These are phyloP conservation scores for Morus bassanus DNA, from an alignment of 2,797 vertebrate species.

Conservation along the genomic window DNA sequence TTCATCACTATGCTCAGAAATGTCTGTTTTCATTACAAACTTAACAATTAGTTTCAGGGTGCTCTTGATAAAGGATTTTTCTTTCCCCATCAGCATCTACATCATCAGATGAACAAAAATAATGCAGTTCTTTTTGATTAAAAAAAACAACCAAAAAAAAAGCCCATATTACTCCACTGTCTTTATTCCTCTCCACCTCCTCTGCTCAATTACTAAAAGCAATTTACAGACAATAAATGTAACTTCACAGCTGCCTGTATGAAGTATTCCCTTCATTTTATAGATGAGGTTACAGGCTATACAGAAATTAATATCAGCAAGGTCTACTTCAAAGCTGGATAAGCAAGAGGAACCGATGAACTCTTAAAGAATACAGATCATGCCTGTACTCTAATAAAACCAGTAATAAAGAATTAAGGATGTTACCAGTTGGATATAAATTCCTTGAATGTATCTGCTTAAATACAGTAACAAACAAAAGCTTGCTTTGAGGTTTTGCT, in stretches of 20 bases:
- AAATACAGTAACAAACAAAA: conserved; percentile 37
- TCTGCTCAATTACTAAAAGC: conserved; percentile 65
- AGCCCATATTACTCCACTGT: conserved; percentile 42
- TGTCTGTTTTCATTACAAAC: conserved; percentile 25
- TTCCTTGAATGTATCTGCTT: conserved; percentile 14
- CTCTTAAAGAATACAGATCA: conserved; percentile 45
- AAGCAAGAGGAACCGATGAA: conserved; percentile 44
- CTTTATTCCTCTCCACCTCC: conserved; percentile 56
- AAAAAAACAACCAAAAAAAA: not conserved
- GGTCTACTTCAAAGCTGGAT: conserved; percentile 54
- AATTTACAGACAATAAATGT: conserved; percentile 69
- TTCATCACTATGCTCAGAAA: conserved; percentile 33
- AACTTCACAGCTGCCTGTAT: conserved; percentile 65
- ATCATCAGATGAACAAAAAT: conserved; percentile 46
- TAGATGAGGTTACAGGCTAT: conserved; percentile 61
- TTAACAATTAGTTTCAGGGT: conserved; percentile 44
- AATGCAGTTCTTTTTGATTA: not conserved
- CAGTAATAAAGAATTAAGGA: conserved; percentile 42
- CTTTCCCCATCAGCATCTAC: conserved; percentile 5
- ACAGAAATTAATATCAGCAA: conserved; percentile 54
- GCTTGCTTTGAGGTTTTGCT: not conserved
- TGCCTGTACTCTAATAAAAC: not conserved
- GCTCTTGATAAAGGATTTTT: conserved; percentile 12
- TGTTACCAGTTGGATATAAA: conserved; percentile 9
- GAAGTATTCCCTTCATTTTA: conserved; percentile 65